Percentiles rank a stretch among this genome's conserved stretches.
These are phyloP conservation scores for Zaprionus gabonicus DNA, from an alignment of 1,140 invertebrate genomes.

Conservation along the genomic window DNA sequence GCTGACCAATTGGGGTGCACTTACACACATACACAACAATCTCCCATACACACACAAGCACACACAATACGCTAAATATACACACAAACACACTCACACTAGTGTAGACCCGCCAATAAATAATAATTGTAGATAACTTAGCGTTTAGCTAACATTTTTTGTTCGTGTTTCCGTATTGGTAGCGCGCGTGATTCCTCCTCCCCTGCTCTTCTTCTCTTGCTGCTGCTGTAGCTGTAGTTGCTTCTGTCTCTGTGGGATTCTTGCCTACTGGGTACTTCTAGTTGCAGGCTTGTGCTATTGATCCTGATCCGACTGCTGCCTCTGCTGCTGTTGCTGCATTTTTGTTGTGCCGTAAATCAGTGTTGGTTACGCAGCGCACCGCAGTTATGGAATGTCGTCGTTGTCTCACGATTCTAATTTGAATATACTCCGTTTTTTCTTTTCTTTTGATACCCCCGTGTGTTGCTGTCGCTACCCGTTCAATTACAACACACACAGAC, in stretches of 20 bases:
- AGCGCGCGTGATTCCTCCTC: slow-evolving; percentile 72
- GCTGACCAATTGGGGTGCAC: slow-evolving; percentile 44
- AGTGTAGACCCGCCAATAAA: slow-evolving; percentile 59
- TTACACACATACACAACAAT: slow-evolving; percentile 19
- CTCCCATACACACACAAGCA: slow-evolving; percentile 2
- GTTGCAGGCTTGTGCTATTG: slow-evolving; percentile 50
- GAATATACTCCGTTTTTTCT: slow-evolving; percentile 48
- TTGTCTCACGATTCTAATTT: slow-evolving; percentile 68
- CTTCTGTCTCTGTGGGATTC: slow-evolving; percentile 16
- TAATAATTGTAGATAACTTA: slow-evolving; percentile 79
- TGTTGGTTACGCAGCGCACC: slow-evolving; percentile 34
- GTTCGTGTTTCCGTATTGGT: slow-evolving; percentile 68
- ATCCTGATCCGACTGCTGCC: slow-evolving; percentile 58
- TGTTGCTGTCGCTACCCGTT: slow-evolving; percentile 49
- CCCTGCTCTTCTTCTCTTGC: not conserved
- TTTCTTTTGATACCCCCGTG: slow-evolving; percentile 30
- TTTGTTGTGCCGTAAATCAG: slow-evolving; percentile 30
- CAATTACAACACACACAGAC: slow-evolving; percentile 54
- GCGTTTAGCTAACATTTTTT: slow-evolving; percentile 77
- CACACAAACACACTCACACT: slow-evolving; percentile 36
- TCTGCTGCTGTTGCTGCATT: slow-evolving; percentile 31
- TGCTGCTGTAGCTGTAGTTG: not conserved
- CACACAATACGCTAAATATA: slow-evolving; percentile 29
- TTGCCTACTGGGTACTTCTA: slow-evolving; percentile 17
- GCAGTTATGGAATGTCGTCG: slow-evolving; percentile 56